Evolutionary conservation across 2,113 vertebrate species (phyloP), one percentile per base, ranked within the genome.

Genomic region (Sarotherodon lohbergeri): DNA sequence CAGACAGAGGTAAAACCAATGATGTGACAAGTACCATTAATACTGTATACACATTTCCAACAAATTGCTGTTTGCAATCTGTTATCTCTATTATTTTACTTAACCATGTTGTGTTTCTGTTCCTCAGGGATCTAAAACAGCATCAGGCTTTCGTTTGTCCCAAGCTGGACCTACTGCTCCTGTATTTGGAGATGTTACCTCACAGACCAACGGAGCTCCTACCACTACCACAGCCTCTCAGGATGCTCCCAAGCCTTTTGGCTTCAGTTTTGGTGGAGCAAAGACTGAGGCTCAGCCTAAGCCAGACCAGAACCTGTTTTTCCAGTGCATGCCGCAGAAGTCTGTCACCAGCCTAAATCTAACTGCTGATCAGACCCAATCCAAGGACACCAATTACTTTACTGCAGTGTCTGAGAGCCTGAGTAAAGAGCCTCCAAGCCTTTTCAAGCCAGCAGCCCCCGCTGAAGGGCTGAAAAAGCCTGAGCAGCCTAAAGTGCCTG

Each of bases 241-340:
- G 93, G 98, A 98, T 89, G 96, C 91, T 90, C 95, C 90, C 89
- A 97, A 97, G 87, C 86, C 98, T 83, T 97, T 97, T 94, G 97
- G 97, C 83, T 99, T 99, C 89, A 90, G 97, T 81, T 98, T 99
- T 95, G 96, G 96, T n/a, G 95, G 95, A 86, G 93, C 92, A 84
- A 96, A 96, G 93, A 95, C 94, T 59, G 97, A 98, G 80, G 83
- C 95, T 68, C 92, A 93, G 82, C 68, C 93, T 12, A 90, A 93
- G 91, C 98, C 97, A 93, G 97, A 98, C 90, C 98, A 98, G 95
- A 99, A 99, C 96, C 96, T 99, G 88, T 99, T 99, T 97, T 98
- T 99, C 95, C 98, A 99, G 82, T 99, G 98, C 93, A 99, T 99
- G 98, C 97, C 97, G 66, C 98, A 99, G 95, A 98, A 96, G 91